Percentiles rank a stretch among this genome's conserved stretches.
phyloP scores from a whole-genome alignment of 2,113 vertebrate genomes.

The Ciconia maguari region DNA sequence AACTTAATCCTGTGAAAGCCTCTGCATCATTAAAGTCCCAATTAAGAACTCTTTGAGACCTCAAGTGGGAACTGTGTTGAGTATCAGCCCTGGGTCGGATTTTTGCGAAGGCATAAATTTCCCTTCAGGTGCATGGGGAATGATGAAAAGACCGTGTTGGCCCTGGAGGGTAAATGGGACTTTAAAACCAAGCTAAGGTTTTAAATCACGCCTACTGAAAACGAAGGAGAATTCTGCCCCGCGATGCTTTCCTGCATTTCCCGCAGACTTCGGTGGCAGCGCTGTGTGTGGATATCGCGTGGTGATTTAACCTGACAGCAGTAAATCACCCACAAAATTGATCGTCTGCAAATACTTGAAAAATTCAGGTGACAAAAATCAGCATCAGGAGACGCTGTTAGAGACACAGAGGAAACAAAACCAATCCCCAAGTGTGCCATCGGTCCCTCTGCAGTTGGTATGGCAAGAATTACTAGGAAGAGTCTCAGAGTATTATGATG shows the following conservation, averaged over 20 bases:
- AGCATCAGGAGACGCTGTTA: neutral
- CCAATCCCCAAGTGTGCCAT: rapidly evolving
- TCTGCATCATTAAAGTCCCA: neutral
- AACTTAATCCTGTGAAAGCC: neutral
- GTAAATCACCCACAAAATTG: neutral
- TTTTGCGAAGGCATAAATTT: neutral
- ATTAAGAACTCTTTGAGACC: neutral
- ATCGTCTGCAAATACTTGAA: neutral
- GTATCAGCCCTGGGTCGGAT: neutral
- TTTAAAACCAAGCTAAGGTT: neutral
- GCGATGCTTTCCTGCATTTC: neutral
- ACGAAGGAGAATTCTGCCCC: rapidly evolving
- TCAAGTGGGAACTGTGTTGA: neutral
- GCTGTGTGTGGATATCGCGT: rapidly evolving
- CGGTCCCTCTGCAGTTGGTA: rapidly evolving
- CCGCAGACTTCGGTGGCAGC: neutral
- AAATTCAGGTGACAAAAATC: neutral
- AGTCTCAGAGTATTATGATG: neutral
- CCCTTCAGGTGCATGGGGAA: neutral
- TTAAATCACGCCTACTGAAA: neutral
- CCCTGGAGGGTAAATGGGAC: neutral
- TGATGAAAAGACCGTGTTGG: neutral
- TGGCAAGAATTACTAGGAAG: neutral
- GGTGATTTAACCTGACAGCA: neutral
- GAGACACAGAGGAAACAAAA: neutral